A percentile compares a stretch with the other conserved stretches of the same genome.
These are phyloP conservation scores for Lysiphlebus fabarum DNA, from an alignment of 1,140 invertebrate genomes.

Conservation along the genomic window DNA sequence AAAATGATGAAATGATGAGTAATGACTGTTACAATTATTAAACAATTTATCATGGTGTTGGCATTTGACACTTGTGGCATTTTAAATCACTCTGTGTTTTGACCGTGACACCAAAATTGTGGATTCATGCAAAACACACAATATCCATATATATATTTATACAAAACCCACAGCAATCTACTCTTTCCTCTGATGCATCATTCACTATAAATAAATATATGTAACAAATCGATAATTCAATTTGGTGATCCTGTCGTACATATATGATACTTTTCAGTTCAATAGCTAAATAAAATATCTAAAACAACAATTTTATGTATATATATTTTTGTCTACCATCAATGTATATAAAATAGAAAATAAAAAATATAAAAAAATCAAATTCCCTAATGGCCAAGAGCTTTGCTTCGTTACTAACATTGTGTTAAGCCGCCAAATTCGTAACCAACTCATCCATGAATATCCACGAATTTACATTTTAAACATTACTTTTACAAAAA, in stretches of 20 bases:
- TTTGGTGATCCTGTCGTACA: background rate
- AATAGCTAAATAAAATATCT: slow-evolving; percentile 31
- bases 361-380: slow-evolving; percentile 11
- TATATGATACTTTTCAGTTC: slow-evolving; percentile 27
- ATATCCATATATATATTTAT: too few species aligned
- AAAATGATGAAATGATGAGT: too few species aligned
- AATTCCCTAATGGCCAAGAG: slow-evolving; percentile 35
- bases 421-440: slow-evolving; percentile 33
- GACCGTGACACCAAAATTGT: too few species aligned
- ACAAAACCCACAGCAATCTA: too few species aligned
- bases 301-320: slow-evolving; percentile 5
- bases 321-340: background rate
- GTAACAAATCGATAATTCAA: background rate
- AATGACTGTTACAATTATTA: too few species aligned
- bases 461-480: slow-evolving; percentile 32
- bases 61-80: too few species aligned
- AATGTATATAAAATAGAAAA: too few species aligned
- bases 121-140: too few species aligned
- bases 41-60: too few species aligned
- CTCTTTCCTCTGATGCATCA: too few species aligned
- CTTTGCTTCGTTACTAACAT: slow-evolving; percentile 34
- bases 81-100: too few species aligned
- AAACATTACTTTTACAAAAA: slow-evolving; percentile 1
- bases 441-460: slow-evolving; percentile 27
- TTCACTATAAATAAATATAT: background rate